Conservation (phyloP, 1,140 invertebrate species). For the Pseudomyrmex concolor region DNA sequence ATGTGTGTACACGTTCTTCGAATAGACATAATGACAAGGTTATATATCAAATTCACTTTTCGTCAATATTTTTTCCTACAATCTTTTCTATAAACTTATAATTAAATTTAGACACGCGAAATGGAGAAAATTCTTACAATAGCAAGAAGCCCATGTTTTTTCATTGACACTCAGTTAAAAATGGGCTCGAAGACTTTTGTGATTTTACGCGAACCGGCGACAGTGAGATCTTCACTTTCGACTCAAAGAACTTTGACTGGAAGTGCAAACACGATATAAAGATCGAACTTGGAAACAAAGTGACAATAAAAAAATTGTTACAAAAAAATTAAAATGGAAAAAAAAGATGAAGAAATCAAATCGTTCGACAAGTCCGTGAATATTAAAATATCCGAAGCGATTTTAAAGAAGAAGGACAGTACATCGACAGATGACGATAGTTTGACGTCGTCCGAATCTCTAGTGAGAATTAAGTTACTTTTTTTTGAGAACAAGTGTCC, state of each 20-base stretch:
- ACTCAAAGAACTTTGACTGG: constrained; percentile 23
- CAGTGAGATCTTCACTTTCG: constrained; percentile 46
- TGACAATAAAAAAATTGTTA: neutral
- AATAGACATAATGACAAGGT: constrained; percentile 15
- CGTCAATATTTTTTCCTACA: neutral
- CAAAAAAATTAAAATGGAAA: neutral
- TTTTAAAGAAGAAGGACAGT: neutral
- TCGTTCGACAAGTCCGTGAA: neutral
- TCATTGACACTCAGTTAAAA: constrained; percentile 36
- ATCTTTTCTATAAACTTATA: neutral
- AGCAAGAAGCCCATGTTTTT: constrained; percentile 65
- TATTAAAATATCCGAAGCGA: neutral
- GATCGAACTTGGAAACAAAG: neutral
- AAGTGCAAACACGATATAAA: neutral
- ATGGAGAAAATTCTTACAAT: constrained; percentile 68
- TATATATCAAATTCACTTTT: neutral
- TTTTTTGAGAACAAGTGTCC: constrained; percentile 17
- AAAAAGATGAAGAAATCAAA: neutral
- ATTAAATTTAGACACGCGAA: constrained; percentile 22
- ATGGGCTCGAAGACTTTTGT: constrained; percentile 76
- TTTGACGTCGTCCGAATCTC: neutral
- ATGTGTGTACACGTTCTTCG: constrained; percentile 1
- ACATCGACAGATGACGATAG: neutral
- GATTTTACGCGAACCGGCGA: constrained; percentile 68
- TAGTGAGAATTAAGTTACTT: neutral